Evolutionary conservation across 2,888 invertebrate genomes (phyloP).

Genomic region (Lydus trimaculatus): DNA sequence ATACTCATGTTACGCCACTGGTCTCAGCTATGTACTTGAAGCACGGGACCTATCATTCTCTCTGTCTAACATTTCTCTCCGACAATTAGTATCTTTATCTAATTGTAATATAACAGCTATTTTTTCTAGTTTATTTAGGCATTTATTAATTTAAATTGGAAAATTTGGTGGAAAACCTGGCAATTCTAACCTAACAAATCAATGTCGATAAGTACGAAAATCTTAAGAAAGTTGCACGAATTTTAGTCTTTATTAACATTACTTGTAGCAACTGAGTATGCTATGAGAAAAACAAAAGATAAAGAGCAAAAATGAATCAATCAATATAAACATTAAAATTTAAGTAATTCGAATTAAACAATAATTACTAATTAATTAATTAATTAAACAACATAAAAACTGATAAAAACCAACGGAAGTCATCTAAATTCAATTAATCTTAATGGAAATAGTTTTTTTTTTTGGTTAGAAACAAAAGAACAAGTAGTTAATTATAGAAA

Average conservation of each 20-base stretch:
- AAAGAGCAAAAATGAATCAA: not conserved
- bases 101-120: no score
- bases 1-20: constrained; percentile 6
- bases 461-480: not conserved
- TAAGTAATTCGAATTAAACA: no score
- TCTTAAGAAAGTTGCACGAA: not conserved
- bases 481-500: not conserved
- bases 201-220: not conserved
- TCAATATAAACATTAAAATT: not conserved
- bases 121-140: no score
- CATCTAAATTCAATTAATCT: not conserved
- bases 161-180: not conserved
- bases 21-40: not conserved
- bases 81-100: not conserved
- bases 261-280: not conserved
- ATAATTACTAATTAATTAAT: no score
- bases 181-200: not conserved
- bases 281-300: not conserved
- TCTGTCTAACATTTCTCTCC: not conserved
- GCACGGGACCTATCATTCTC: not conserved
- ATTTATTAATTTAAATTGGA: not conserved
- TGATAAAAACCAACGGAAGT: not conserved
- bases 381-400: not conserved
- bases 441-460: not conserved
- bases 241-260: not conserved